Percentiles rank a stretch among this genome's conserved stretches.
These are phyloP conservation scores for Drosophila paulistorum DNA, from an alignment of 1,140 invertebrate species.

Conservation along the genomic window DNA sequence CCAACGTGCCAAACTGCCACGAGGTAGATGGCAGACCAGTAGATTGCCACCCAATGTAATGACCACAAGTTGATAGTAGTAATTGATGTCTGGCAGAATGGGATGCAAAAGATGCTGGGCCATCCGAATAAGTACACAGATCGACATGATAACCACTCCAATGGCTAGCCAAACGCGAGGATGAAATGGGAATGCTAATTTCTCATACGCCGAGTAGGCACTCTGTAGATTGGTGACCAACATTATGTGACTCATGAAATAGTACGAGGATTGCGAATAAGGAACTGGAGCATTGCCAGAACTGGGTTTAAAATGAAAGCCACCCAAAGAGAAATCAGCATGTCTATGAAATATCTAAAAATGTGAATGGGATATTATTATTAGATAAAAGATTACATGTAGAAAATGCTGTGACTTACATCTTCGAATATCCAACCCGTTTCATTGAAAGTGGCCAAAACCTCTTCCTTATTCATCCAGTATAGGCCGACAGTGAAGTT, in stretches of 20 bases:
- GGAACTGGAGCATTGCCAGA: slow-evolving; percentile 31
- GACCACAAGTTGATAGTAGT: slow-evolving; percentile 59
- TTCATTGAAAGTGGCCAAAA: slow-evolving; percentile 64
- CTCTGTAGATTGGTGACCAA: slow-evolving; percentile 65
- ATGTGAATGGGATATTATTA: slow-evolving; percentile 40
- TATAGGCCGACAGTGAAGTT: slow-evolving; percentile 67
- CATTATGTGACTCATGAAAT: slow-evolving; percentile 77
- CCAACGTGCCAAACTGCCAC: slow-evolving; percentile 31
- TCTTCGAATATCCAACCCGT: slow-evolving; percentile 59
- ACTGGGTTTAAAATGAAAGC: slow-evolving; percentile 69
- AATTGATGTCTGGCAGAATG: slow-evolving; percentile 23
- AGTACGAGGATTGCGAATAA: slow-evolving; percentile 67
- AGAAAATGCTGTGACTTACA: slow-evolving; percentile 29
- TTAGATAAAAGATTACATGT: background rate
- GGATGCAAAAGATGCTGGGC: background rate
- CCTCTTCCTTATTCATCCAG: slow-evolving; percentile 61
- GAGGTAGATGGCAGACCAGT: slow-evolving; percentile 31
- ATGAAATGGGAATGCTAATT: slow-evolving; percentile 67
- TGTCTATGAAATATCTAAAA: slow-evolving; percentile 52
- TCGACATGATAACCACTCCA: slow-evolving; percentile 34
- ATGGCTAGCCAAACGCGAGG: slow-evolving; percentile 54
- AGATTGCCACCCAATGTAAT: slow-evolving; percentile 63
- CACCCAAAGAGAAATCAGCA: slow-evolving; percentile 70
- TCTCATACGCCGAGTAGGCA: slow-evolving; percentile 71
- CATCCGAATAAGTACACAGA: slow-evolving; percentile 25